A percentile compares a stretch with the other conserved stretches of the same genome.
phyloP scores from a whole-genome alignment of 2,888 invertebrate genomes.

The Chrysolina americana region DNA sequence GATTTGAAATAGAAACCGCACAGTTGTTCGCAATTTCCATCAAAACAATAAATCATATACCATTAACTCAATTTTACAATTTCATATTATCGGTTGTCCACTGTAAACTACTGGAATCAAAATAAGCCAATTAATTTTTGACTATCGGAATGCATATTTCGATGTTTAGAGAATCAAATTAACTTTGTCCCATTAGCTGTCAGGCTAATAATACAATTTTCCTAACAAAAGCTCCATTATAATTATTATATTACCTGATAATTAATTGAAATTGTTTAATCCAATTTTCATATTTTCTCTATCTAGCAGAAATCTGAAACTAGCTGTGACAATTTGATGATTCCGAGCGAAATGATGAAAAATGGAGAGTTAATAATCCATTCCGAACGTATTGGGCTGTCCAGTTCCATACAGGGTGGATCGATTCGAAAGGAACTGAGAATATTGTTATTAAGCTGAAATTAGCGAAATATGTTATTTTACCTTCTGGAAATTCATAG shows the following conservation, averaged over 20 bases:
- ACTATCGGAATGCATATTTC: constrained; percentile 23
- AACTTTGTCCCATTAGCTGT: constrained; percentile 41
- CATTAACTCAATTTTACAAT: constrained; percentile 14
- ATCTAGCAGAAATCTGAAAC: neutral
- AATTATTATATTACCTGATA: constrained; percentile 39
- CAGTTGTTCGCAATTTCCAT: neutral
- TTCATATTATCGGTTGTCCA: constrained; percentile 15
- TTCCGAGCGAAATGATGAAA: neutral
- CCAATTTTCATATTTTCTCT: constrained; percentile 6
- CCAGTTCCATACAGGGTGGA: too few relatives aligned
- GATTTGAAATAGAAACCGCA: neutral
- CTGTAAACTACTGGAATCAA: constrained; percentile 13
- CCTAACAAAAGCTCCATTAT: constrained; percentile 37
- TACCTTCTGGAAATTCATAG: too few relatives aligned
- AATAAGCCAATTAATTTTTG: constrained; percentile 19
- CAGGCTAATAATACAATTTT: constrained; percentile 43
- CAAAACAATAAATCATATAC: constrained; percentile 12
- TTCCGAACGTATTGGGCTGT: too few relatives aligned
- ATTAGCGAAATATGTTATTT: too few relatives aligned
- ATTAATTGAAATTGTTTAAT: constrained; percentile 27
- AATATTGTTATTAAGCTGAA: too few relatives aligned
- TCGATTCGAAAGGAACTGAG: too few relatives aligned
- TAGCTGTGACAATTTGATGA: neutral
- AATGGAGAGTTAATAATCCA: neutral
- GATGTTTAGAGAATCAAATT: constrained; percentile 36